Base-by-base conservation (phyloP, 2,888 invertebrate genomes). In the Eustalomyia histrio region DNA sequence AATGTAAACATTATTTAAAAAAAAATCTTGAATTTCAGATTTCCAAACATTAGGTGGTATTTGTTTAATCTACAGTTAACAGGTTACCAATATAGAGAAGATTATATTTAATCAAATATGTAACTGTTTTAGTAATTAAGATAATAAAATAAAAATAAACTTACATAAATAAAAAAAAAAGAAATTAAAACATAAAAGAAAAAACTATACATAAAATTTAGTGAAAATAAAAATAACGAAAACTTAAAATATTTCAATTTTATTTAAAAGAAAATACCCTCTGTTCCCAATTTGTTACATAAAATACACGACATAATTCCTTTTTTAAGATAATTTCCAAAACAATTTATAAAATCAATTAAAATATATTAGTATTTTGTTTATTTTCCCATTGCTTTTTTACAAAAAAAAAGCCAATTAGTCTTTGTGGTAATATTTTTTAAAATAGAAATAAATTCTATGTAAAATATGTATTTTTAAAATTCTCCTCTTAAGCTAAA, bases 381-480 rank as follows among this genome's bases (percentile, higher is more conserved):
- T 60, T 68, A 43, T 61, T 60, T 14, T 24, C 29, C 29, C 29
- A 29, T 47, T 63, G 50, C 61, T 71, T 76, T 52, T 7, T n/a
- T n/a, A n/a, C n/a, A n/a, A n/a, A n/a, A 18, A 33, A 71, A 64
- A 76, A 76, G 69, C 69, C 69, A 76, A 76, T 76, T 64, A 76
- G 69, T 76, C 64, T 76, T 72, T 58, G 17, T 58, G 24, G n/a
- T 76, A 57, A 64, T 63, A 52, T 58, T 16, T 57, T 10, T 58
- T 21, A 58, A 18, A 58, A 18, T 18, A 57, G 39, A 7, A 39
- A 50, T 18, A 50, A 64, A 14, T 52, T 8, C 17, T 16, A 47
- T 12, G 29, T 16, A 47, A 50, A 6, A 24, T 50, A 21, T 69
- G 12, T n/a, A 35, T 60, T 14, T 43, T 21, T n/a, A 57, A 73